Evolutionary conservation across 2,888 invertebrate species (phyloP), one percentile per base, ranked within the genome.

Genomic region (Trichopria drosophilae): DNA sequence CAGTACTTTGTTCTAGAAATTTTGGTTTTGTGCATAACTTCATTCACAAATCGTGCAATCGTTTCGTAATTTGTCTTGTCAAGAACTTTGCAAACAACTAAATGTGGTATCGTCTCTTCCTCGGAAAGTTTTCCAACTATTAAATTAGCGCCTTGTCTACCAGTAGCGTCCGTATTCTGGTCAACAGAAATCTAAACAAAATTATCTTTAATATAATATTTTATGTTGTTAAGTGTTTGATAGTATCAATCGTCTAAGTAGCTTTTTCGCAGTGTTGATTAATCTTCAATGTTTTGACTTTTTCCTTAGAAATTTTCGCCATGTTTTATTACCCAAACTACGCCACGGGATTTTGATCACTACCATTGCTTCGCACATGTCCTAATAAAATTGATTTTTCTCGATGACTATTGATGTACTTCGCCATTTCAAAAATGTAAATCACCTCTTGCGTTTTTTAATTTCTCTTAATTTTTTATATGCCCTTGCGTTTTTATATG

Each of bases 231-330:
- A 24, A 58, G 29, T 12, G 42, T 40, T 10, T 44, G 24, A 28
- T 44, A 19, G 28, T 51, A 57, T 7, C 45, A 51, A 29, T 41
- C 18, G 16, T 47, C 42, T 13, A 58, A 42, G 48, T 53, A 59
- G 44, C 49, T 53, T 46, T 59, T 62, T 26, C 55, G 34, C 2
- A 57, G 15, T 20, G 55, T 58, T 2, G 55, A 51, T 39, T 60
- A 55, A 15, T 49, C 43, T n/a, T 57, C 53, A 37, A 58, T 48
- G 36, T 56, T 74, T 82, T 58, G 37, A 23, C 9, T 2, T 10
- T 23, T 37, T 37, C 4, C 2, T 20, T 6, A 22, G n/a, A 22
- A 37, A 20, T 13, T 37, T 37, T 4, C 22, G 5, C 37, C 37
- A 37, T n/a, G 29, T 59, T 54, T 58, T 59, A 58, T 59, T 61